A percentile compares a stretch with the other conserved stretches of the same genome.
Evolutionary conservation across 2,797 vertebrate species (phyloP).

Genomic region (Limnodromus scolopaceus): DNA sequence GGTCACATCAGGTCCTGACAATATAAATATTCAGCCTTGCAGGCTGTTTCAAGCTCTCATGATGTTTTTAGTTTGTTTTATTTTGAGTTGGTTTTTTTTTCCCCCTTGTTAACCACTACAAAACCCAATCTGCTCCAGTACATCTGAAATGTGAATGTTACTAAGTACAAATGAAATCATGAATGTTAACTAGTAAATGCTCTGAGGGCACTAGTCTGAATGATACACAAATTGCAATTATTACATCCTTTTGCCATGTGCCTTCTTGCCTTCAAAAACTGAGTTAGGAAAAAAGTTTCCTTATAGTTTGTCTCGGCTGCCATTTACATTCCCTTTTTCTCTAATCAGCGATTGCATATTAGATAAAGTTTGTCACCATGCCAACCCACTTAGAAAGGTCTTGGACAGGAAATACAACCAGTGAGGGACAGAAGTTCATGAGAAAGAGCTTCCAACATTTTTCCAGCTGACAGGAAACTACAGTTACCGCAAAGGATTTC

Average conservation of each 20-base stretch:
- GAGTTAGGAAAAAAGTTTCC: not conserved
- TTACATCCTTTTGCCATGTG: not conserved
- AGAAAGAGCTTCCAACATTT: constrained; percentile 50
- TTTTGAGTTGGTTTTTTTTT: not conserved
- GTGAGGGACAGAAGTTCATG: constrained; percentile 16
- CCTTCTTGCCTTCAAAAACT: not conserved
- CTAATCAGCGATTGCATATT: not conserved
- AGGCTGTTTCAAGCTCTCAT: not conserved
- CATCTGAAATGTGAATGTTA: not conserved
- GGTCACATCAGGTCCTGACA: not conserved
- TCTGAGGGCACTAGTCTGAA: not conserved
- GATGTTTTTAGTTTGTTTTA: not conserved
- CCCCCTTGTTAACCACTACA: not conserved
- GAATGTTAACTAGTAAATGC: not conserved
- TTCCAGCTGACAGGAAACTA: constrained; percentile 55
- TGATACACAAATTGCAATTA: not conserved
- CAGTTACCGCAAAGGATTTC: constrained; percentile 16
- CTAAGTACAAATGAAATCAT: not conserved
- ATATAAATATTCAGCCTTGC: not conserved
- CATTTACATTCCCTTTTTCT: not conserved
- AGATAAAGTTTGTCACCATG: not conserved
- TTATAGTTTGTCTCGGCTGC: not conserved
- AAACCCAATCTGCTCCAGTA: not conserved
- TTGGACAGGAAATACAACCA: constrained; percentile 22
- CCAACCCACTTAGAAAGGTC: not conserved